Evolutionary conservation across 1,140 invertebrate genomes (phyloP), one percentile per base, ranked within the genome.

Genomic region (Ceratitis capitata): DNA sequence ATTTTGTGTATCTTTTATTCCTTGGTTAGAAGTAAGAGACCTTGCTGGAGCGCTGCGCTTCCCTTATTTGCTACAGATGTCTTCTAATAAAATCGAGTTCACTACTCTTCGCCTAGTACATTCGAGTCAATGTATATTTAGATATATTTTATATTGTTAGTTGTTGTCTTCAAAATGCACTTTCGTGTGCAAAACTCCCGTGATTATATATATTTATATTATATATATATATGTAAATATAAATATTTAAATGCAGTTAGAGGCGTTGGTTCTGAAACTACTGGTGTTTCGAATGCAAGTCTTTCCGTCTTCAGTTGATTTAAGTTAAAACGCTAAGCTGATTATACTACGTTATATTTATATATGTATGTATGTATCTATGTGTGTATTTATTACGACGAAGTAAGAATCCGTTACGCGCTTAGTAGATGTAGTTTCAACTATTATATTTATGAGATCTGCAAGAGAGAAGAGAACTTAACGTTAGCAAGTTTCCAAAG

Each of bases 1-100:
- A 78, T 78, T 78, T 78, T 78, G 69, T 78, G n/a, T 78, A 78
- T 69, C 35, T 78, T 78, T n/a, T 64, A 29, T n/a, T n/a, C n/a
- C n/a, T n/a, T n/a, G n/a, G n/a, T n/a, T n/a, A n/a, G n/a, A n/a
- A n/a, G n/a, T 78, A 42, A 42, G 45, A 45, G 26, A 45, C 69
- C n/a, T n/a, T 78, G 69, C 23, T 78, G 69, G 45, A 78, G 19
- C 3, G 19, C 39, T 78, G 12, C 69, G 35, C 14, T 26, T n/a
- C n/a, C n/a, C 42, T 45, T n/a, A 7, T 78, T 74, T 14, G n/a
- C 12, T 78, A 16, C 45, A 10, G 69, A 10, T 42, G 42, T 78
- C 32, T 42, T 45, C 39, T 78, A 47, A 45, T 78, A 23, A 23
- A 78, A 45, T 12, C 19, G 69, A 78, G 12, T 78, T 78, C 23